Evolutionary conservation across 1,140 invertebrate species (phyloP).

Genomic region (Brachionus paranguensis): DNA sequence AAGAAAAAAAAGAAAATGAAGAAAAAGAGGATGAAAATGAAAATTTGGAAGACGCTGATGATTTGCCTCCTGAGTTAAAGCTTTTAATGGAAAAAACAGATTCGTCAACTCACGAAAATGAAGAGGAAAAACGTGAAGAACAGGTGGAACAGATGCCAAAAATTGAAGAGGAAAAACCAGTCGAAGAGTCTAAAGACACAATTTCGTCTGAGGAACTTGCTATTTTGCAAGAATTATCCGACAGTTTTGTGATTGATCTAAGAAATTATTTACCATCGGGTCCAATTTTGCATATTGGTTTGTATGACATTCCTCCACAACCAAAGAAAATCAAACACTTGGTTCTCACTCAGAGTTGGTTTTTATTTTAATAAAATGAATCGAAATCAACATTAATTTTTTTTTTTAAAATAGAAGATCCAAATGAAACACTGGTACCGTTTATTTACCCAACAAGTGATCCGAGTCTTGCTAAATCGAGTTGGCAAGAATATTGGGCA

Average conservation of each 20-base stretch:
- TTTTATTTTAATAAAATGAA: too few species aligned
- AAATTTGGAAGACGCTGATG: constrained; percentile 40
- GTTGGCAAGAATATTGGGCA: constrained; percentile 23
- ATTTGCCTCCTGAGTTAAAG: constrained; percentile 10
- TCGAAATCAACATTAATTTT: too few species aligned
- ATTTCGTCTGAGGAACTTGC: not conserved
- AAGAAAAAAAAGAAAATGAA: constrained; percentile 43
- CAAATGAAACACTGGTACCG: not conserved
- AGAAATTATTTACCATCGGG: constrained; percentile 49
- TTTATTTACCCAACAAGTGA: not conserved
- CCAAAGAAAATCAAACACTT: constrained; percentile 50
- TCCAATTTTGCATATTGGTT: constrained; percentile 50
- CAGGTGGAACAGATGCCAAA: not conserved
- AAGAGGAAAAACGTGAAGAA: not conserved
- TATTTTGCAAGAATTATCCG: constrained; percentile 42
- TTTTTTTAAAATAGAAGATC: not conserved
- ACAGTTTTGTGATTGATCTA: constrained; percentile 53
- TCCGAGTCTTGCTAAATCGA: not conserved
- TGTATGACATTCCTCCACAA: constrained; percentile 53
- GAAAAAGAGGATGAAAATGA: constrained; percentile 43
- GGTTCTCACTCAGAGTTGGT: constrained; percentile 49
- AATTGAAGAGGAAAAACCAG: constrained; percentile 42
- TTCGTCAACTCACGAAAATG: not conserved
- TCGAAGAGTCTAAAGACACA: constrained; percentile 17
- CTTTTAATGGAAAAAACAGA: not conserved